phyloP scores from a whole-genome alignment of 2,888 invertebrate species.

The Amiota mariae region DNA sequence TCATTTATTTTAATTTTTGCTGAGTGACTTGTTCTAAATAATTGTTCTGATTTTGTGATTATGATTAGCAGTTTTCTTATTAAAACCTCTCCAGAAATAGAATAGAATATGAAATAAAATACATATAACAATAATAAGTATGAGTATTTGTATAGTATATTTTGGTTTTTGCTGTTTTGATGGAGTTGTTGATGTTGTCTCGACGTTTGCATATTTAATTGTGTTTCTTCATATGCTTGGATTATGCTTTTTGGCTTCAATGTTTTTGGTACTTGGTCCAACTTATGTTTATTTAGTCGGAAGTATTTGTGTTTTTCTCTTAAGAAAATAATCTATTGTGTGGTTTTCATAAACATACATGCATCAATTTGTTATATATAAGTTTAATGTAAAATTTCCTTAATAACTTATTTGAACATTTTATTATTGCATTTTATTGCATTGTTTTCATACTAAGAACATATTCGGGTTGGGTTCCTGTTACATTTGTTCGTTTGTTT shows the following conservation, averaged over 20 bases:
- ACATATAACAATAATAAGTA: no score
- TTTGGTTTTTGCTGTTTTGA: constrained; percentile 26
- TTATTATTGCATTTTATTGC: constrained; percentile 35
- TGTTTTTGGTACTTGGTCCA: neutral
- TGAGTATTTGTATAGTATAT: no score
- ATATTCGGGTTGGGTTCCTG: no score
- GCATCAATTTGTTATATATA: constrained; percentile 17
- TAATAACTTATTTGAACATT: constrained; percentile 59
- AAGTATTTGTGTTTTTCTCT: constrained; percentile 25
- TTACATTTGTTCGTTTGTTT: constrained; percentile 30
- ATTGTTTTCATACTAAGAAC: neutral
- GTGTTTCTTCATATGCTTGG: neutral
- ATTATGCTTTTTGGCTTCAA: neutral
- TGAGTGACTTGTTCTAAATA: constrained; percentile 28
- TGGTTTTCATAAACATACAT: constrained; percentile 31
- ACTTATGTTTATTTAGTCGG: constrained; percentile 14
- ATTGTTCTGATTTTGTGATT: constrained; percentile 42
- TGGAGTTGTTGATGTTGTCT: constrained; percentile 28
- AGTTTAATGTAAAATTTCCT: constrained; percentile 46
- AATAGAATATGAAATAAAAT: neutral
- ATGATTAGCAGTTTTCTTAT: constrained; percentile 41
- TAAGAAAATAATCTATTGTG: constrained; percentile 3
- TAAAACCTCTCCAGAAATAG: neutral
- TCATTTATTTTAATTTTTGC: neutral
- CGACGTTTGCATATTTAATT: constrained; percentile 40